Percentiles rank a stretch among this genome's conserved stretches.
phyloP scores from a whole-genome alignment of 2,888 invertebrate species.

The Agrotis ipsilon region DNA sequence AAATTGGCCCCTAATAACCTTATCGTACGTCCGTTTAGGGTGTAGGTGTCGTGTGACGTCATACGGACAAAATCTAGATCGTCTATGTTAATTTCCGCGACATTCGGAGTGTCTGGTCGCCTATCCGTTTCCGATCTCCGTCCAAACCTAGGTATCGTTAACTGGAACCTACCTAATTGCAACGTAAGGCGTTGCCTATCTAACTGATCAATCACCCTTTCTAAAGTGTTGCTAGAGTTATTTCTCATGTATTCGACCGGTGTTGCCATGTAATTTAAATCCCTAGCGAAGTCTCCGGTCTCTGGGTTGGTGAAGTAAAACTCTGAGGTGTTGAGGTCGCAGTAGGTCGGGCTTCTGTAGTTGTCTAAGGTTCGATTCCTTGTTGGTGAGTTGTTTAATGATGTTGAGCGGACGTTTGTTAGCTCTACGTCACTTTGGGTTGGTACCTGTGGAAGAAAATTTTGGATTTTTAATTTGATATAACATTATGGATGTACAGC shows the following conservation, averaged over 20 bases:
- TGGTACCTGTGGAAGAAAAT: slow-evolving; percentile 76
- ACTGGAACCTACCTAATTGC: slow-evolving; percentile 84
- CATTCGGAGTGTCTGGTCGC: slow-evolving; percentile 84
- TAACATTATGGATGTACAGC: too few relatives aligned
- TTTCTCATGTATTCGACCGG: slow-evolving; percentile 76
- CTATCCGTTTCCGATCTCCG: slow-evolving; percentile 69
- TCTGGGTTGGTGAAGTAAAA: slow-evolving; percentile 76
- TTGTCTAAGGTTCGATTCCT: slow-evolving; percentile 63
- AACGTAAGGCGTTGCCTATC: slow-evolving; percentile 77
- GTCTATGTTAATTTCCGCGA: slow-evolving; percentile 81
- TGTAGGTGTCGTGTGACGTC: slow-evolving; percentile 83
- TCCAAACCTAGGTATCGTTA: slow-evolving; percentile 80
- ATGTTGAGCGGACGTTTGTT: slow-evolving; percentile 73
- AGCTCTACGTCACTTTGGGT: slow-evolving; percentile 84
- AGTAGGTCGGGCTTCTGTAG: slow-evolving; percentile 80
- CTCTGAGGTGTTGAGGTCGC: slow-evolving; percentile 72
- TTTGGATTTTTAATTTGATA: background rate
- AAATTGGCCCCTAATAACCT: slow-evolving; percentile 84
- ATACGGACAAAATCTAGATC: slow-evolving; percentile 81
- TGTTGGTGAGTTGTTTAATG: slow-evolving; percentile 72
- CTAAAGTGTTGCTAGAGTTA: slow-evolving; percentile 73
- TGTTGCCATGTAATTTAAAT: slow-evolving; percentile 79
- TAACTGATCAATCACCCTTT: slow-evolving; percentile 76
- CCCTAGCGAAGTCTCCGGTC: slow-evolving; percentile 69
- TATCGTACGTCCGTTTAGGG: slow-evolving; percentile 86